Evolutionary conservation across 2,113 vertebrate species (phyloP), one percentile per base, ranked within the genome.

Genomic region (Ictalurus punctatus): DNA sequence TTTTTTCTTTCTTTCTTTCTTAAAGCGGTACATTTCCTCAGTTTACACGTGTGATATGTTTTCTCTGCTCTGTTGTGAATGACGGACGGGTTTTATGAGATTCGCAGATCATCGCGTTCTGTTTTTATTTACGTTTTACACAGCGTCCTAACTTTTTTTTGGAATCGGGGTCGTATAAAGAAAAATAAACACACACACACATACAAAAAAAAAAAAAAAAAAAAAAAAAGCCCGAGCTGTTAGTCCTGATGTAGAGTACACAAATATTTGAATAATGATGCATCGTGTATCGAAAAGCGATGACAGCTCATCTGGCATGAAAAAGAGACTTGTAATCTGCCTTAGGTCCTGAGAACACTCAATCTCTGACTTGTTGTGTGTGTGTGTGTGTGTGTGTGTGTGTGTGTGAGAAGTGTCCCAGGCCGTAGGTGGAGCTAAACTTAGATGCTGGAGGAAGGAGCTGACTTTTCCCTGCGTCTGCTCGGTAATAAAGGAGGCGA

Each of bases 401-500:
- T 27, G 87, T 56, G 84, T 3, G 52, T 19, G 67, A 71, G 81
- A 88, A 84, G 69, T 84, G 86, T 79, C 48, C 79, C 86, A 87
- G 79, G 67, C 79, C 34, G 86, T 87, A 87, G 86, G 86, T 71
- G 86, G 86, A 69, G 79, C 86, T 67, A 83, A 87, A 87, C 78
- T 58, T 87, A 87, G 86, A 27, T 82, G 79, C 86, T 58, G 79
- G 86, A 54, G 86, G 86, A 67, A 19, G 78, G 63, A 82, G 86
- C 61, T 67, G 65, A 56, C 63, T 87, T 81, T 73, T 86, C 48
- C 48, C 61, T 67, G 61, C 61, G 25, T 86, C 84, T 81, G 87
- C 79, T 19, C 52, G 84, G 27, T 76, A 48, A 59, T 69, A 21
- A 71, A 6, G 23, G 63, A 81, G 63, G 30, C 65, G 54, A 58